These are phyloP conservation scores for Chlorops oryzae DNA, from an alignment of 1,140 invertebrate genomes.

Conservation along the genomic window DNA sequence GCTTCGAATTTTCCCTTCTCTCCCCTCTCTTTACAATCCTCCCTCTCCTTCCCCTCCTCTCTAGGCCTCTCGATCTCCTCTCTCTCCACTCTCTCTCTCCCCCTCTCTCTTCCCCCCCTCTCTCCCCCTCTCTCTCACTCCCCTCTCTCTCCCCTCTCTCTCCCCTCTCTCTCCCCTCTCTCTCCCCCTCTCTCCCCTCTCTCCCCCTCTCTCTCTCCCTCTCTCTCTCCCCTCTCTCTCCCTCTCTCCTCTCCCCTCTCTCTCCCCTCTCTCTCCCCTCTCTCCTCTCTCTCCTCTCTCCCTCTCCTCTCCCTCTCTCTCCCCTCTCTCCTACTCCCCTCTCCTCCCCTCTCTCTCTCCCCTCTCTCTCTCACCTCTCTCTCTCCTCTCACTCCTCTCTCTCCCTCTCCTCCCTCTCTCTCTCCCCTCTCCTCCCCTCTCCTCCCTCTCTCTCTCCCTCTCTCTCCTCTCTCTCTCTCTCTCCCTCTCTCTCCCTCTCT, in stretches of 20 bases:
- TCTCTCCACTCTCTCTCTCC: no score
- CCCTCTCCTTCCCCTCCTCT: no score
- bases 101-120: no score
- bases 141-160: background rate
- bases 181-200: background rate
- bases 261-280: background rate
- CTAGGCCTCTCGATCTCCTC: no score
- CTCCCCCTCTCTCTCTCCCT: background rate
- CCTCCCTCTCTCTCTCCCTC: background rate
- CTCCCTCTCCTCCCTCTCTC: background rate
- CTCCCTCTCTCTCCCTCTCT: background rate
- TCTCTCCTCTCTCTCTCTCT: background rate
- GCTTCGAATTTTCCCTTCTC: no score
- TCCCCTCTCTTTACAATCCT: no score
- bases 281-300: background rate
- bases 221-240: background rate
- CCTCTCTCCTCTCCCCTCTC: background rate
- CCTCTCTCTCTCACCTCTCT: background rate
- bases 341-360: background rate
- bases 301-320: background rate
- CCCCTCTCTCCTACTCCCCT: background rate
- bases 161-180: background rate
- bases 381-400: background rate
- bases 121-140: background rate
- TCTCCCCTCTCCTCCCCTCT: background rate